A percentile compares a stretch with the other conserved stretches of the same genome.
Conservation (phyloP, 37 sponge, comb jelly and placozoan genomes). For the Dysidea cf. avara region DNA sequence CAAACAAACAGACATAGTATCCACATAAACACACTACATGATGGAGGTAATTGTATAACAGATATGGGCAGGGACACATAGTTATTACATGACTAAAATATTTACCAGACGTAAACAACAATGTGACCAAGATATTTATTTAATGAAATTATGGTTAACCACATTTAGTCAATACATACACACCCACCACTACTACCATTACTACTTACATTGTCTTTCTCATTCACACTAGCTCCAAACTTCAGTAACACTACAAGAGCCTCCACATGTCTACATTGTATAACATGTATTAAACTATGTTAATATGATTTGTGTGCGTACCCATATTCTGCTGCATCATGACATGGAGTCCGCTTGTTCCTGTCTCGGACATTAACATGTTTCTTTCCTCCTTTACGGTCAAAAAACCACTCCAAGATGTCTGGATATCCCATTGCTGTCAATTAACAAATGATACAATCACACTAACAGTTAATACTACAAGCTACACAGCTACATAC, state of each 20-base stretch:
- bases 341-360: conserved; percentile 67
- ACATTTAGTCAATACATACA: too few species aligned
- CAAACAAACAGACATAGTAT: too few species aligned
- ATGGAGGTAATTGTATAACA: too few species aligned
- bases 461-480: not conserved
- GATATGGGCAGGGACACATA: too few species aligned
- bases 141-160: too few species aligned
- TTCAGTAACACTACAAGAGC: conserved; percentile 55
- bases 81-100: too few species aligned
- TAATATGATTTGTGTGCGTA: too few species aligned
- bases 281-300: too few species aligned
- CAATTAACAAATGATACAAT: not conserved
- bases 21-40: too few species aligned
- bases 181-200: not conserved
- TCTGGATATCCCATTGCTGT: conserved; percentile 38
- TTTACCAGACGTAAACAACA: too few species aligned
- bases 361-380: conserved; percentile 52
- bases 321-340: conserved; percentile 84
- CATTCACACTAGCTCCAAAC: conserved; percentile 58
- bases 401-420: conserved; percentile 57
- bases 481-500: not conserved
- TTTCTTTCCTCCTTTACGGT: conserved; percentile 31
- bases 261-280: conserved; percentile 6
- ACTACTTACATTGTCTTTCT: conserved; percentile 47
- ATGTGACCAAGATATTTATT: too few species aligned